Evolutionary conservation across 2,797 vertebrate genomes (phyloP), one percentile per base, ranked within the genome.

Genomic region (Holocentrus rufus): DNA sequence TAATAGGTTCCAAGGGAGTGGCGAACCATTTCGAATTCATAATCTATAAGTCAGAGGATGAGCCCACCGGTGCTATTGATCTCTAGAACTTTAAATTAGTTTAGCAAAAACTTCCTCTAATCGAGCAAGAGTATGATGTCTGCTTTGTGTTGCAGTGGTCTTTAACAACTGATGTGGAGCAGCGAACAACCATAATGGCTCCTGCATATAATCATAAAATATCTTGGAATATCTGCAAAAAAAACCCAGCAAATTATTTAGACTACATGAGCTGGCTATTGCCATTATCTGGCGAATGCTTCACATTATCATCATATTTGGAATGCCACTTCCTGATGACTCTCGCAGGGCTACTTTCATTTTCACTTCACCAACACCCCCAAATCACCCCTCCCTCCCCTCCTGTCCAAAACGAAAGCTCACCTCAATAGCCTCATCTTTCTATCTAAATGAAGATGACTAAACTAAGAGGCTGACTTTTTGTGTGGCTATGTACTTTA

Each of bases 11-110:
- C 44, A 69, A 67, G 74, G 83, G 82, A 84, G 50, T 56, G 59
- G 64, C 54, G 44, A 77, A 72, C 82, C 47, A 74, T 85, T 84
- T 80, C 36, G 81, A 71, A 87, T 83, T 76, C 80, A 72, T 80
- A 79, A 85, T 82, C 81, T 76, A 78, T 80, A 81, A 75, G 20
- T 80, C 20, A 30, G n/a, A 57, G 14, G 72, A 84, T 74, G 75
- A 86, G 74, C 76, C 74, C 82, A 63, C 23, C 25, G 78, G 75
- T 67, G 69, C 77, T 72, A 67, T 77, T 82, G 84, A 85, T 82
- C 64, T 70, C 25, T 52, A 44, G 17, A 92, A 91, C 80, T 85
- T 88, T 88, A 86, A 85, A 90, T 90, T 77, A 84, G 86, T 85
- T 91, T 72, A 57, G n/a, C 53, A 63, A 67, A 65, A 86, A 86